Evolutionary conservation across 2,888 invertebrate genomes (phyloP).

Genomic region (Furcula furcula): DNA sequence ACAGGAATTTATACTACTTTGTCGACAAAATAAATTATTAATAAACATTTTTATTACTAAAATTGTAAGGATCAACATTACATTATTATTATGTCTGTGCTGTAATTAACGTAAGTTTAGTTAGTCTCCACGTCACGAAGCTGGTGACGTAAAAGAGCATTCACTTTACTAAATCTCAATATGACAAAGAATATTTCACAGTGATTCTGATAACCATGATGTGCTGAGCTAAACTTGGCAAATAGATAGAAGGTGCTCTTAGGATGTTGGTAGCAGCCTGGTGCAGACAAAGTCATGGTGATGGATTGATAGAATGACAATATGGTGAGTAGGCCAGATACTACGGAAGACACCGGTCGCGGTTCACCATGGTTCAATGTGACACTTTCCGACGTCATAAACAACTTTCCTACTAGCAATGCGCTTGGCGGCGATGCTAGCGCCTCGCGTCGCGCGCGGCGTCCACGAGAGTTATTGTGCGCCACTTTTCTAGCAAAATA

Average conservation of each 20-base stretch:
- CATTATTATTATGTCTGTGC: too few species aligned
- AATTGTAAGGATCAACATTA: too few species aligned
- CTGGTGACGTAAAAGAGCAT: slow-evolving; percentile 20
- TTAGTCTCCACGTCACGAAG: slow-evolving; percentile 12
- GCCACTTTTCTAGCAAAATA: slow-evolving; percentile 69
- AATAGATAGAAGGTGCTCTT: slow-evolving; percentile 44
- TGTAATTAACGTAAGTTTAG: too few species aligned
- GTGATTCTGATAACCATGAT: slow-evolving; percentile 45
- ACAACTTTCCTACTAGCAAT: slow-evolving; percentile 81
- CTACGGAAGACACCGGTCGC: slow-evolving; percentile 69
- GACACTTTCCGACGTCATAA: slow-evolving; percentile 80
- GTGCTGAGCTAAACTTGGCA: too few species aligned
- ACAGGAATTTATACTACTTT: too few species aligned
- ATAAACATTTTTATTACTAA: too few species aligned
- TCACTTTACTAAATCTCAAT: slow-evolving; percentile 35
- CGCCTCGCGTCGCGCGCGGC: slow-evolving; percentile 54
- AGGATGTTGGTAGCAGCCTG: too few species aligned
- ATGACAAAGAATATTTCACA: slow-evolving; percentile 41
- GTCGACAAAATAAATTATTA: too few species aligned
- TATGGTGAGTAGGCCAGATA: slow-evolving; percentile 77
- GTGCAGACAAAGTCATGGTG: slow-evolving; percentile 69
- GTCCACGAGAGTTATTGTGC: slow-evolving; percentile 50
- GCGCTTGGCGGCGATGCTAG: slow-evolving; percentile 51
- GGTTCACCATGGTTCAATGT: slow-evolving; percentile 81
- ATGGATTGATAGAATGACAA: slow-evolving; percentile 78